These are phyloP conservation scores for Channa argus DNA, from an alignment of 2,113 vertebrate genomes.

Conservation along the genomic window DNA sequence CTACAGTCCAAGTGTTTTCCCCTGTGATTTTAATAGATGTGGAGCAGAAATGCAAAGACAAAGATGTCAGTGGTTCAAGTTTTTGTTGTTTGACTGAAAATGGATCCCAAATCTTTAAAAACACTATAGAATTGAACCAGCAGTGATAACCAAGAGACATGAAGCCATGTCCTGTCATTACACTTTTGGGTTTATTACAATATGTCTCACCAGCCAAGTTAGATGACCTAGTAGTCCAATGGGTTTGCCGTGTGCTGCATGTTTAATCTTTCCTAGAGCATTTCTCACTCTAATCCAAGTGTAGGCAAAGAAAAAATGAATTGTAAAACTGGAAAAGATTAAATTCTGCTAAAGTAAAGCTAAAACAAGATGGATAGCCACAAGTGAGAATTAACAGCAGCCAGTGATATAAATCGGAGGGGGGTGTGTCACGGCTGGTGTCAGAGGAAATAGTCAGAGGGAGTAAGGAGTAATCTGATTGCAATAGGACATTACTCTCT, in stretches of 20 bases:
- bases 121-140: background rate
- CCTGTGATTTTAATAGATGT: background rate
- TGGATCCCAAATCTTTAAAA: background rate
- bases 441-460: conserved; percentile 44
- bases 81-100: background rate
- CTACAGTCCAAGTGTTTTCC: background rate
- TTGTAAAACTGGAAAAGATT: conserved; percentile 54
- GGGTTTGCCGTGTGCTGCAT: background rate
- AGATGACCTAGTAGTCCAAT: conserved; percentile 6
- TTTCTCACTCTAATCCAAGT: conserved; percentile 27
- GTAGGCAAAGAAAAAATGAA: conserved; percentile 40
- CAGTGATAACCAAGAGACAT: background rate
- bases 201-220: background rate
- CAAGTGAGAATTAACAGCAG: conserved; percentile 58
- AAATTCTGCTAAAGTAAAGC: conserved; percentile 50
- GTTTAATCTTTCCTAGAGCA: conserved; percentile 32
- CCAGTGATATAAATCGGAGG: conserved; percentile 51
- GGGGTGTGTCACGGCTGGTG: conserved; percentile 40
- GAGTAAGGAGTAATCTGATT: conserved; percentile 67
- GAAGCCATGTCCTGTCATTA: background rate
- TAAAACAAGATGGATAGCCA: conserved; percentile 55
- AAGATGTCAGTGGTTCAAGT: background rate
- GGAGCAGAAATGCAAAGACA: background rate
- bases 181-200: background rate
- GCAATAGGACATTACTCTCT: conserved; percentile 70